Evolutionary conservation across 2,113 vertebrate genomes (phyloP), one percentile per base, ranked within the genome.

Genomic region (Bettongia penicillata): DNA sequence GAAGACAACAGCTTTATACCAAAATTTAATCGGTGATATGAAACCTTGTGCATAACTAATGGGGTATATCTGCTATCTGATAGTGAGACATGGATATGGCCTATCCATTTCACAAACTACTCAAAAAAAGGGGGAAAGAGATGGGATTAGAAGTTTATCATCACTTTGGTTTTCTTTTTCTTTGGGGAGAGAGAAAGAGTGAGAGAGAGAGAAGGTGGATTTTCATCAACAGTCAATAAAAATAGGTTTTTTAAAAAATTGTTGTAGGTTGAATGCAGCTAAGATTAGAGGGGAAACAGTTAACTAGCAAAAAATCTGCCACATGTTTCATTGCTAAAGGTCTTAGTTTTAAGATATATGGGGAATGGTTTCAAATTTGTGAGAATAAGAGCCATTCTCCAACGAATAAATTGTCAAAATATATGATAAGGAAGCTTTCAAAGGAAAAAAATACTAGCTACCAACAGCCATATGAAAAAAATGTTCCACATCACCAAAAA

Each of bases 121-220:
- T 68, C 16, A 94, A 2, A 94, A 55, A 93, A 3, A 95, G 6
- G 43, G 3, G 92, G 25, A 53, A 23, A 61, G 92, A 49, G 16
- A 96, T 49, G 31, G 48, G 53, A 95, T 90, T 57, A 94, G 90
- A 95, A 91, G 8, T 53, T 43, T 84, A 84, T 43, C 7, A 84
- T 55, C 28, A 92, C 12, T 77, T 57, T 55, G 47, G 89, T 93
- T 68, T 89, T 57, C 55, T 89, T 61, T 52, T 95, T 61, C 23
- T 94, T 16, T 47, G 91, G 91, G 89, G 22, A 92, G 47, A 55
- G 11, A n/a, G 24, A 12, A 24, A 61, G 57, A 14, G 90, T 91
- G 14, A 94, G 26, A 84, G 26, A 55, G 19, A 89, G 53, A 0
- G 23, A 84, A 50, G 91, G 24, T 26, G 93, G 10, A 97, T 90